Evolutionary conservation across 2,113 vertebrate genomes (phyloP).

Genomic region (Bubo scandiacus): DNA sequence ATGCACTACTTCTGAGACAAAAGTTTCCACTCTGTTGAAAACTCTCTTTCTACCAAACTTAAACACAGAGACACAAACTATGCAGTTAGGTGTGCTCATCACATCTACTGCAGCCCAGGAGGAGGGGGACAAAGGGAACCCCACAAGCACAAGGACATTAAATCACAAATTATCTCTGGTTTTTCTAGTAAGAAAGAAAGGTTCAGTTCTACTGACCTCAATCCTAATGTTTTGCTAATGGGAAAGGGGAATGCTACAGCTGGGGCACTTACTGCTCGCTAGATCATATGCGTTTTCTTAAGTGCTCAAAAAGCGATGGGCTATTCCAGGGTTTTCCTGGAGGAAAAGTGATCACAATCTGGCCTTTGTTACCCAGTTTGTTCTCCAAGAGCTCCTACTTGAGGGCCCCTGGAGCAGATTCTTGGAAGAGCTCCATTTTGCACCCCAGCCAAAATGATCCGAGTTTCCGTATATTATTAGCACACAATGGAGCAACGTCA

Average conservation of each 20-base stretch:
- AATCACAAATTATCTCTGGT: neutral
- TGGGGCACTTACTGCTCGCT: neutral
- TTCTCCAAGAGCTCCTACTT: conserved; percentile 53
- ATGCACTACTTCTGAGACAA: neutral
- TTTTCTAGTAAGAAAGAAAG: neutral
- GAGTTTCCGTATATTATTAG: conserved; percentile 57
- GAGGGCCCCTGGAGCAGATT: conserved; percentile 13
- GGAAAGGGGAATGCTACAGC: neutral
- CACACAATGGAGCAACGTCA: conserved; percentile 58
- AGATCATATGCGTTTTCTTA: neutral
- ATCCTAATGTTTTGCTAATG: neutral
- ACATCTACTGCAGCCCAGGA: neutral
- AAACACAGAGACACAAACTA: neutral
- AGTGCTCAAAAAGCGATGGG: neutral
- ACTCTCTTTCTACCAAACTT: neutral
- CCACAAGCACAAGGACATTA: neutral
- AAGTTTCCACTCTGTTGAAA: neutral
- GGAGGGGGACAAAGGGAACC: neutral
- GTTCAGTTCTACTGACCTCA: neutral
- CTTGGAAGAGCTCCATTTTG: conserved; percentile 56
- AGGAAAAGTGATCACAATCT: conserved; percentile 59
- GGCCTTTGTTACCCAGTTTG: conserved; percentile 57
- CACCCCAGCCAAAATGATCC: conserved; percentile 31
- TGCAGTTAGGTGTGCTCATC: neutral
- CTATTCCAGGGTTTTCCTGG: conserved; percentile 56